Evolutionary conservation across 2,888 invertebrate species (phyloP).

Genomic region (Dasypolia templi): DNA sequence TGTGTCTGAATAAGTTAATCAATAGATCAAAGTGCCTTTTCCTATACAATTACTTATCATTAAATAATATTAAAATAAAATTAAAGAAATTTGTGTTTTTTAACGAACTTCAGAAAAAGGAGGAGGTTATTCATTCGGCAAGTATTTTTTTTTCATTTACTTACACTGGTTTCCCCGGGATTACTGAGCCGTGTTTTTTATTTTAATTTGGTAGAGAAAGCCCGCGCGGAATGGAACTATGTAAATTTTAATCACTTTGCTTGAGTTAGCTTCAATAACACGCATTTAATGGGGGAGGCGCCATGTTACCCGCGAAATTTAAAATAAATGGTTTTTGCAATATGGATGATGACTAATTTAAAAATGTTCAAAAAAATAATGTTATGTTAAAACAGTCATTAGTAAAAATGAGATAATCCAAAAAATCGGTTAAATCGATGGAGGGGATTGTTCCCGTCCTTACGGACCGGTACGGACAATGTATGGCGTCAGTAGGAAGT

Average conservation of each 20-base stretch:
- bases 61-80: slow-evolving; percentile 2
- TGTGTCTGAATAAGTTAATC: background rate
- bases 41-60: background rate
- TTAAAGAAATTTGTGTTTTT: slow-evolving; percentile 19
- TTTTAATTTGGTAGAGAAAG: background rate
- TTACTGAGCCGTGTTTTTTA: background rate
- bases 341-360: no score
- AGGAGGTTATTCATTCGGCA: slow-evolving; percentile 25
- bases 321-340: no score
- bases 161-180: background rate
- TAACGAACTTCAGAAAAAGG: slow-evolving; percentile 23
- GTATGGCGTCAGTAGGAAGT: no score
- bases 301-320: no score
- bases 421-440: no score
- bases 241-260: slow-evolving; percentile 8
- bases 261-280: slow-evolving; percentile 8
- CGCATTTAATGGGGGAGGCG: no score
- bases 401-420: no score
- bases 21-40: background rate
- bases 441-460: no score
- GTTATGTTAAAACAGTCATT: no score
- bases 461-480: no score
- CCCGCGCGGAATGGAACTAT: background rate
- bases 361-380: no score
- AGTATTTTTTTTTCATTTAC: slow-evolving; percentile 15